Evolutionary conservation across 2,888 invertebrate species (phyloP), one percentile per base, ranked within the genome.

Genomic region (Ganaspis brasiliensis): DNA sequence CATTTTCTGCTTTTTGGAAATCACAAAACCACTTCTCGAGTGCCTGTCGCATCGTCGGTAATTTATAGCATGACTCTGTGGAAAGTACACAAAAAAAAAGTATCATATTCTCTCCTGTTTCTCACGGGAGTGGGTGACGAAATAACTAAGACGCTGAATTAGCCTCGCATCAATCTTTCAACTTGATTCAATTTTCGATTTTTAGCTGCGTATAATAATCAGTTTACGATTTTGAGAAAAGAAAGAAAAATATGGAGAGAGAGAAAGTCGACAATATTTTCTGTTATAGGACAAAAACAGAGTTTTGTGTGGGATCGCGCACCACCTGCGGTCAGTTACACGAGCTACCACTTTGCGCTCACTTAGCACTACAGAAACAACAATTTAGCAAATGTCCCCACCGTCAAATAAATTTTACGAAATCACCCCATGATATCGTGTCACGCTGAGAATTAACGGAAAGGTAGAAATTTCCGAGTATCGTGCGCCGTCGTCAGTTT

Each of bases 281-380:
- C 40, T 24, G n/a, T n/a, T n/a, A n/a, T 67, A 67, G 40, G n/a
- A 14, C 21, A 72, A 63, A 61, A 72, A 71, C 75, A 14, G 24
- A 71, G 26, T 61, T 55, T 40, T 21, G 55, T 67, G 63, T 45
- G 21, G 63, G 76, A 72, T 82, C n/a, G n/a, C n/a, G n/a, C 89
- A 87, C 89, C 89, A 87, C 89, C 90, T 87, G 87, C 86, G 84
- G 90, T 67, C 80, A 70, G 74, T 67, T 81, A 91, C 91, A 90
- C 85, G 87, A 83, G 84, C 89, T 87, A 84, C 88, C 89, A 91
- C 91, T 91, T 90, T 89, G 88, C 89, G 89, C 88, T 86, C 89
- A 88, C 90, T 90, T 89, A 89, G 85, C 85, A 82, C 80, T 82
- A 78, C 77, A 74, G 37, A 77, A 75, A 77, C 75, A 77, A 74